phyloP scores from a whole-genome alignment of 2,797 vertebrate species.

The Emydoidea blandingii region DNA sequence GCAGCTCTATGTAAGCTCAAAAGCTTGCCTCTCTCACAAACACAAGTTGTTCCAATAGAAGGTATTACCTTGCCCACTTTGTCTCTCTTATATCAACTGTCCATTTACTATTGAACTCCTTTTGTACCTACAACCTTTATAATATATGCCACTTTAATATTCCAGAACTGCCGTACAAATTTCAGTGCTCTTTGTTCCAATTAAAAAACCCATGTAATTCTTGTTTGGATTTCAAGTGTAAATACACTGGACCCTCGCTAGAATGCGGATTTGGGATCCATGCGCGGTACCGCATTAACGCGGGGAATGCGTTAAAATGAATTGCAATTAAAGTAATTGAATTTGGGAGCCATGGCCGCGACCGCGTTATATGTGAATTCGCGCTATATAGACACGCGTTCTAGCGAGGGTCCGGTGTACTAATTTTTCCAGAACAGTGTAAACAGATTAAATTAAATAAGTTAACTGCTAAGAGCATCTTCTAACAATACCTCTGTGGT shows the following conservation, averaged over 20 bases:
- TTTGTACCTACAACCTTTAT: background rate
- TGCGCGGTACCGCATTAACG: too few relatives aligned
- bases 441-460: background rate
- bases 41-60: background rate
- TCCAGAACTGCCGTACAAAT: background rate
- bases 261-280: too few relatives aligned
- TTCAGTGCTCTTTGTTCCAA: background rate
- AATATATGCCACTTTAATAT: background rate
- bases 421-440: background rate
- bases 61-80: background rate
- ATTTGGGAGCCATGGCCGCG: too few relatives aligned
- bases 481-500: constrained; percentile 91
- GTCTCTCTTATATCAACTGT: background rate
- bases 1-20: background rate
- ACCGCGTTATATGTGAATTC: too few relatives aligned
- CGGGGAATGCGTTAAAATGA: too few relatives aligned
- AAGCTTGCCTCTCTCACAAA: background rate
- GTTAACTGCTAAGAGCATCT: background rate
- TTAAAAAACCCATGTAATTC: background rate
- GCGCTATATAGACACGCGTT: too few relatives aligned
- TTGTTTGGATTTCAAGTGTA: background rate
- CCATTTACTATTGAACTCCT: background rate
- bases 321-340: too few relatives aligned
- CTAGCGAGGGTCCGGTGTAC: too few relatives aligned
- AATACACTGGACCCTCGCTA: too few relatives aligned